Base-by-base conservation (phyloP, 2,888 invertebrate species). In the Ectropis crepuscularia region DNA sequence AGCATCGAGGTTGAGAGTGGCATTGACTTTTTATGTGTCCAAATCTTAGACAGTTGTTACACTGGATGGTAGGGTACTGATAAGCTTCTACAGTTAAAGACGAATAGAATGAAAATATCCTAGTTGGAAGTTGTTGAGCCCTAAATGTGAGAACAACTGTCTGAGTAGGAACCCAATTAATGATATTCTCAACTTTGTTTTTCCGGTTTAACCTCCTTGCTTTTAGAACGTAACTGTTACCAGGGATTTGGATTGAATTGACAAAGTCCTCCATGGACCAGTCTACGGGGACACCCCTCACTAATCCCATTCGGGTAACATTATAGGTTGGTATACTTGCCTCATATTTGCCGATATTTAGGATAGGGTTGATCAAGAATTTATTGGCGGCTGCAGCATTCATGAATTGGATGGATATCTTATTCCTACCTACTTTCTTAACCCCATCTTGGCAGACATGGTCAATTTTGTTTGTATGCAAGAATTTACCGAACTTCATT, bases 41-140 rank as follows among this genome's bases (percentile, higher is more conserved):
- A 51, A 66, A 74, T 4, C 68, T 51, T n/a, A 70, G 72, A 47
- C 73, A 74, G 5, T 61, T 66, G 0, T 46, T n/a, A 28, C 71
- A 72, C 16, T 28, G 16, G 16, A 28, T 28, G 16, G 16, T 28
- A 28, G 16, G 16, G 16, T 28, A 28, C 4, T 16, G 67, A 68
- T 2, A 71, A 70, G 1, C 68, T 70, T 68, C 68, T 0, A 72
- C 70, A 2, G 53, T 48, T 0, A 69, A 7, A 4, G 63, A 49
- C 0, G 39, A 57, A 36, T 63, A 51, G 10, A 36, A 68, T 10
- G 41, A 61, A 12, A 16, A 71, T 6, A 69, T 16, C n/a, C 39
- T 48, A 0, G 39, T 0, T 5, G 67, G 65, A 0, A 69, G 53
- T 5, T n/a, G 12, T 36, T 67, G 66, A 2, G 66, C 61, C 11